Evolutionary conservation across 2,888 invertebrate genomes (phyloP), one percentile per base, ranked within the genome.

Genomic region (Pammene aurita): DNA sequence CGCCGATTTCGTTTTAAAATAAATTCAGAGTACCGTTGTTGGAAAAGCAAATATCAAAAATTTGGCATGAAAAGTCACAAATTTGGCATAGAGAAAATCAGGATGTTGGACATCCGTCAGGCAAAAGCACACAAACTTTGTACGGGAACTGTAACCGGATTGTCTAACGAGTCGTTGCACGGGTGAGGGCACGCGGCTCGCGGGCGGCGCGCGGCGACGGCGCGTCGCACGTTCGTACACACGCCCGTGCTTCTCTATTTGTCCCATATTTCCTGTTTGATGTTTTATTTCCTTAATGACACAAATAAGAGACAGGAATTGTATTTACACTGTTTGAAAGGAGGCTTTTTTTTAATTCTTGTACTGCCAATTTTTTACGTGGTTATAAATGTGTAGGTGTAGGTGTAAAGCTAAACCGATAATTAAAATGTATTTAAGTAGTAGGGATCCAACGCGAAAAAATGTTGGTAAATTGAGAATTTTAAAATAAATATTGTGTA

Each of bases 131-230:
- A 87, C 85, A 87, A 87, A 87, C 84, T 89, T 88, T 86, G 86
- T 80, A 81, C 83, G 83, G 77, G 77, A 80, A 82, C 80, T 77
- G 78, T 90, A 89, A 89, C 87, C 80, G 81, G 84, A 89, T 89
- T 89, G 83, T 78, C 89, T 90, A 89, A 89, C 89, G 89, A 89
- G 86, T 83, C 81, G 75, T 66, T 75, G 81, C 79, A 80, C 82
- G 82, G 80, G 78, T 78, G 80, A 78, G 76, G 74, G 80, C 73
- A 73, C 67, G 67, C 70, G 67, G 73, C 66, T 61, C 70, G 71
- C 57, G 26, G 26, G 26, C 26, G 26, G 26, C 26, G 67, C 61
- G 52, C 54, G 48, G 54, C 50, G 54, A 61, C 66, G 67, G 10
- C 14, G 14, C 34, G 42, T n/a, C 42, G 42, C 42, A 57, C 57